Percentiles rank a stretch among this genome's conserved stretches.
phyloP scores from a whole-genome alignment of 2,888 invertebrate species.

The Patella ulyssiponensis region DNA sequence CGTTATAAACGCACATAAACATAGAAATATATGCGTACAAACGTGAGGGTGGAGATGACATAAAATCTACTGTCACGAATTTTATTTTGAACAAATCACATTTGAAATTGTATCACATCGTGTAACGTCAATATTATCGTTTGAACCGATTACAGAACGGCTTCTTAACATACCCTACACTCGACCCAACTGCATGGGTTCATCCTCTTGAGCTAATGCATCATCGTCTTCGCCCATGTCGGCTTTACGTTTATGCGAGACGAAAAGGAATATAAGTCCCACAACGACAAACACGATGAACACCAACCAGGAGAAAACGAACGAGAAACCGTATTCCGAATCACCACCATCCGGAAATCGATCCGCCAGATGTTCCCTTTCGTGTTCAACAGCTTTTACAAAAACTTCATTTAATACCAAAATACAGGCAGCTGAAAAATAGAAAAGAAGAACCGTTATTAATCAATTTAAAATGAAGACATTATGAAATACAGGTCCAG shows the following conservation, averaged over 20 bases:
- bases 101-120: too few relatives aligned
- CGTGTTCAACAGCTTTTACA: conserved; percentile 82
- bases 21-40: too few relatives aligned
- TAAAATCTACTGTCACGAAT: too few relatives aligned
- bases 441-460: conserved; percentile 17
- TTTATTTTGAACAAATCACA: too few relatives aligned
- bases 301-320: conserved; percentile 80
- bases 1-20: too few relatives aligned
- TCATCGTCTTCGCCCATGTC: conserved; percentile 87
- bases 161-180: conserved; percentile 21
- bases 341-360: conserved; percentile 80
- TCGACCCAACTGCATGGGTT: conserved; percentile 83
- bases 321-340: conserved; percentile 78
- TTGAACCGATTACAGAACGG: too few relatives aligned
- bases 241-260: conserved; percentile 88
- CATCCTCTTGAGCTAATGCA: conserved; percentile 84
- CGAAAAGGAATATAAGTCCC: conserved; percentile 83
- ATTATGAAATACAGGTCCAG: too few relatives aligned
- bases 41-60: too few relatives aligned
- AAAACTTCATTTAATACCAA: conserved; percentile 88
- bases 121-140: too few relatives aligned
- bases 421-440: conserved; percentile 80
- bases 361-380: conserved; percentile 78
- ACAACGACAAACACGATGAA: conserved; percentile 81
- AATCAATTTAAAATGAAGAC: background rate